phyloP scores from a whole-genome alignment of 2,888 invertebrate species.

The Didymodactylos carnosus region DNA sequence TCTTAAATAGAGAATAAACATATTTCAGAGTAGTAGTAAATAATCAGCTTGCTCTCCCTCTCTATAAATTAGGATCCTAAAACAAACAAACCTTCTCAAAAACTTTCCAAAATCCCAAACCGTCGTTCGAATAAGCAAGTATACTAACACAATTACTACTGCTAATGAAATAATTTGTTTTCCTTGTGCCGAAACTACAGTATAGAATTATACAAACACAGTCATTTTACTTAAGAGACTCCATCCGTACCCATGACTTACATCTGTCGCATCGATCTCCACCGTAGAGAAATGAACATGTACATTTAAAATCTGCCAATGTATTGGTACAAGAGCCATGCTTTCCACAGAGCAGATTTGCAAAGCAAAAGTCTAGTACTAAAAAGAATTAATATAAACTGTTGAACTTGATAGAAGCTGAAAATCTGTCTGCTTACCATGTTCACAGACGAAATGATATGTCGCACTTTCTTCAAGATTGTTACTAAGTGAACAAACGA shows the following conservation, averaged over 20 bases:
- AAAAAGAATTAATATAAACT: too few relatives aligned
- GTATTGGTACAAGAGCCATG: background rate
- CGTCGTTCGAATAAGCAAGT: too few relatives aligned
- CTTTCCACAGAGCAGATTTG: background rate
- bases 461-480: background rate
- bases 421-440: background rate
- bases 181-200: background rate
- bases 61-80: too few relatives aligned
- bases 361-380: background rate
- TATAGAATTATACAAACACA: too few relatives aligned
- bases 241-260: too few relatives aligned
- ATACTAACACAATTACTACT: too few relatives aligned
- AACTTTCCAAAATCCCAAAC: too few relatives aligned
- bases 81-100: too few relatives aligned
- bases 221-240: too few relatives aligned
- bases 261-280: background rate
- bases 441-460: background rate
- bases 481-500: background rate
- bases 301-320: background rate
- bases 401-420: background rate
- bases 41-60: too few relatives aligned
- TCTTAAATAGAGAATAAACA: too few relatives aligned
- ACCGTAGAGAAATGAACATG: background rate
- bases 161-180: background rate
- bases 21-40: too few relatives aligned